Conservation (phyloP, 2,113 vertebrate species). For the Oceanodroma tethys region DNA sequence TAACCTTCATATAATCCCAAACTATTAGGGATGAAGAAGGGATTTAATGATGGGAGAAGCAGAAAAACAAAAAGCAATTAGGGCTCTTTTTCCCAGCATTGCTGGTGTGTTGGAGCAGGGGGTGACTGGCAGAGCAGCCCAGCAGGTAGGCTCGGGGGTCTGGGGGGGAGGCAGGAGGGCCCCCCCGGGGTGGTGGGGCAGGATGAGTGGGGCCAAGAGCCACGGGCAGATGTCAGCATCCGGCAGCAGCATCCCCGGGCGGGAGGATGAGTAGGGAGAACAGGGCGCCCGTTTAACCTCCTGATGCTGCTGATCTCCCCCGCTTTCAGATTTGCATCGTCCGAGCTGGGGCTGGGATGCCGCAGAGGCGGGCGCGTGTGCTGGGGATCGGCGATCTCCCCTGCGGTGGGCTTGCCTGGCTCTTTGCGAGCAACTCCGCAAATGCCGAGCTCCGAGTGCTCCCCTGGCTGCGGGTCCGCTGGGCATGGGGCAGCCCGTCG, state of each 20-base stretch:
- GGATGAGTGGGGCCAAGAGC: neutral
- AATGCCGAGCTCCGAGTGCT: neutral
- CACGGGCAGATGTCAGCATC: neutral
- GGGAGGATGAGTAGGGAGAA: neutral
- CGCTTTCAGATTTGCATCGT: accelerated
- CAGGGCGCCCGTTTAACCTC: neutral
- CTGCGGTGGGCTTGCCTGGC: neutral
- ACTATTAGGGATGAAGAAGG: conserved; percentile 33
- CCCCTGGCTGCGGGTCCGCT: neutral
- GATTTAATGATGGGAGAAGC: conserved; percentile 57
- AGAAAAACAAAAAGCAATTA: conserved; percentile 45
- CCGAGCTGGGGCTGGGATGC: neutral
- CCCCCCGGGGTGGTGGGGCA: neutral
- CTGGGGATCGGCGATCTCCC: neutral
- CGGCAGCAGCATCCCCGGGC: neutral
- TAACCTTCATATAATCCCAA: conserved; percentile 60
- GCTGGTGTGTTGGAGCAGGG: neutral
- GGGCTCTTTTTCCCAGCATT: neutral
- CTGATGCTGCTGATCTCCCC: neutral
- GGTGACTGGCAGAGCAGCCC: neutral
- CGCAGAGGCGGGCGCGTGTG: neutral
- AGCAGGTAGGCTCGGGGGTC: neutral
- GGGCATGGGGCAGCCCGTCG: neutral
- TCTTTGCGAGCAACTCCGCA: neutral
- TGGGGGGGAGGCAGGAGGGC: neutral